A percentile compares a stretch with the other conserved stretches of the same genome.
phyloP scores from a whole-genome alignment of 2,113 vertebrate species.

The Columba livia region DNA sequence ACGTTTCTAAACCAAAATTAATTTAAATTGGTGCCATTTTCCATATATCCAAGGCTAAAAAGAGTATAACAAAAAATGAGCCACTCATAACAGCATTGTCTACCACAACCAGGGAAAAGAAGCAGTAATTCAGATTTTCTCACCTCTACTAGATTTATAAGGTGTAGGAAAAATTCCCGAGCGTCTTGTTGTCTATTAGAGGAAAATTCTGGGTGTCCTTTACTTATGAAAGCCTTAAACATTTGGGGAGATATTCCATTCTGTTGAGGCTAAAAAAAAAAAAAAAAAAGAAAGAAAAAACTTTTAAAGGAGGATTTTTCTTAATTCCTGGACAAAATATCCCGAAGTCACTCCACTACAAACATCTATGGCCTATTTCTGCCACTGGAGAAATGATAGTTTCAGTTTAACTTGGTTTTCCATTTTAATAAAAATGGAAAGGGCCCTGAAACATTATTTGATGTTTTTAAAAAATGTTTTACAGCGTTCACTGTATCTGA shows the following conservation, averaged over 20 bases:
- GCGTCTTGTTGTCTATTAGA: slow-evolving; percentile 95
- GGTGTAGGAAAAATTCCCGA: slow-evolving; percentile 90
- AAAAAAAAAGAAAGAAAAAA: not conserved
- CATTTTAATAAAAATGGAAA: not conserved
- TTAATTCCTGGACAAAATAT: not conserved
- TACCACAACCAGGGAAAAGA: not conserved
- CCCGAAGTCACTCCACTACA: not conserved
- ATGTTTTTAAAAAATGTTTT: accelerated
- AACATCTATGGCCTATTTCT: not conserved
- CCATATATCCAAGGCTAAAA: not conserved
- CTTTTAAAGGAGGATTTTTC: not conserved
- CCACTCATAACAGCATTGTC: not conserved
- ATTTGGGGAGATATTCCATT: slow-evolving; percentile 91
- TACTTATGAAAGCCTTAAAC: slow-evolving; percentile 93
- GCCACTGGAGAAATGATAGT: not conserved
- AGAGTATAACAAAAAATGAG: not conserved
- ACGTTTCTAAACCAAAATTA: not conserved
- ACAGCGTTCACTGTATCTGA: not conserved
- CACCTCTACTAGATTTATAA: slow-evolving; percentile 93
- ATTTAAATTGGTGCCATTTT: not conserved
- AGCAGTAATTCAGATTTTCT: slow-evolving; percentile 43
- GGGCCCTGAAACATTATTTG: not conserved
- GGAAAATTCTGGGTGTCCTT: slow-evolving; percentile 92
- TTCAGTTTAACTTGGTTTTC: not conserved
- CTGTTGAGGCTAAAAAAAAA: slow-evolving; percentile 82